Evolutionary conservation across 2,797 vertebrate species (phyloP), one percentile per base, ranked within the genome.

Genomic region (Buceros bicornis): DNA sequence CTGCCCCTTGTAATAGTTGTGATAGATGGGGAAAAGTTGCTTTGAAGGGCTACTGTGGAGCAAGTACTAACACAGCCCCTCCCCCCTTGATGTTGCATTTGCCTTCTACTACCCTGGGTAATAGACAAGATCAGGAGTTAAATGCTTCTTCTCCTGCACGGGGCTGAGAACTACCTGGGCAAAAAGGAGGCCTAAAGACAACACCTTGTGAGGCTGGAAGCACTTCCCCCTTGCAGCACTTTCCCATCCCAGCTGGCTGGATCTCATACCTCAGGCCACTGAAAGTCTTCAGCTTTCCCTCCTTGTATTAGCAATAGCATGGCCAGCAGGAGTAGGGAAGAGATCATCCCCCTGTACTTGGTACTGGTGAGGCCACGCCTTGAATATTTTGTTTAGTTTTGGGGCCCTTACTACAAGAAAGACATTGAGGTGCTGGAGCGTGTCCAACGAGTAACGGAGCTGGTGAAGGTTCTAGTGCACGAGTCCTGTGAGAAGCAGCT

Each of bases 121-220:
- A 54, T 9, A 5, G 70, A 64, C 47, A 83, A 89, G 43, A 74
- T 10, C 8, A 61, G 1, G 7, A 84, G n/a, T 10, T 54, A 88
- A 66, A 72, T 1, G 5, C 21, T 10, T 81, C 19, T 66, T 78
- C 33, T 61, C 7, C 50, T 65, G 18, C 33, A 16, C 0, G 0
- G 33, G 53, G 28, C 21, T 65, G 37, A 69, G 43, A n/a, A 35
- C 53, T 47, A 43, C 24, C 9, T 0, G 0, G 21, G 26, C 47
- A 33, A 86, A 61, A 45, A 78, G 64, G 31, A 70, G 48, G 33
- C 29, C 42, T 61, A 42, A 45, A 47, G 35, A 37, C 31, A 57
- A 6, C 33, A 53, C 3, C 0, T 4, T 24, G 16, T 12, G 25
- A 80, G 40, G n/a, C 25, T 80, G 64, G 37, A 89, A 81, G 73